Evolutionary conservation across 1,140 invertebrate genomes (phyloP), one percentile per base, ranked within the genome.

Genomic region (Argopecten irradians): DNA sequence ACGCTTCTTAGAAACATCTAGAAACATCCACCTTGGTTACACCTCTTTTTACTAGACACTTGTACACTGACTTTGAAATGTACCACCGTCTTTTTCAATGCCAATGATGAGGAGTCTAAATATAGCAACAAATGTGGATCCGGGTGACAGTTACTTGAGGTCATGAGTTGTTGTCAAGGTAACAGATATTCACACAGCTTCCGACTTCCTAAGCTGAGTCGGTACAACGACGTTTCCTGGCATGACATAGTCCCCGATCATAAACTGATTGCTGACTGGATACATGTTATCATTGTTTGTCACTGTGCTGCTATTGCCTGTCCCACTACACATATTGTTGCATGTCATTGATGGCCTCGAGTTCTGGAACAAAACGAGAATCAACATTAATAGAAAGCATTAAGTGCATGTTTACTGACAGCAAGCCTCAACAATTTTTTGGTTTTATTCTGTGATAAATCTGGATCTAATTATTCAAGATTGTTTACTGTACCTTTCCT

Each of bases 201-300:
- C 89, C 11, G 86, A 84, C 85, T 90, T 90, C 32, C 88, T 35
- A 83, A 86, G 71, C 36, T 91, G 89, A 82, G 84, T 82, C 82
- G 91, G 88, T 19, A 91, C 85, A 3, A 94, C 83, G 22, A 93
- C 88, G 43, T 94, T 94, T 34, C 93, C 94, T 13, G 93, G 94
- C 91, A 93, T 94, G 5, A 94, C 94, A 94, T 97, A 97, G 94
- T 97, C 97, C 87, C 97, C 97, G 92, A 97, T 97, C 97, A 97
- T 97, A 92, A 97, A 96, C 94, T 97, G 97, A 94, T 97, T 97
- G 95, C 97, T 97, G 90, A 97, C 97, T 89, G 97, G 97, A 34
- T 88, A 90, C 84, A 71, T 71, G 8, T 71, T n/a, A 5, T n/a
- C 55, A 5, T 1, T 71, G 55, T 71, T 71, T n/a, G 55, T 96